Base-by-base conservation (phyloP, 1,140 invertebrate species). In the Zophobas morio region DNA sequence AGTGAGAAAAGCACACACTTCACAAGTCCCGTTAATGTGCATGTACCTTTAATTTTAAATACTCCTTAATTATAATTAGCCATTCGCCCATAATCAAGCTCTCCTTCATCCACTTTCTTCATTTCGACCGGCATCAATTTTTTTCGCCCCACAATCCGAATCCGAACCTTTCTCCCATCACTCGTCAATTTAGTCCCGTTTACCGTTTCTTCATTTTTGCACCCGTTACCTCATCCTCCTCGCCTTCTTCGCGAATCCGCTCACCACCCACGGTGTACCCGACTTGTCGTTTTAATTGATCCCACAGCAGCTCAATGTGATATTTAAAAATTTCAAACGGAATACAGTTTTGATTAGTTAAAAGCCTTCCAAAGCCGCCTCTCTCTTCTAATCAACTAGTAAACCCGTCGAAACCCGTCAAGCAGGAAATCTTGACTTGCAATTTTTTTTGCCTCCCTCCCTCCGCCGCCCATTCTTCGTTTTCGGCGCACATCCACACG, bases 401-500 rank as follows among this genome's bases (percentile, higher is more conserved):
- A n/a, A 63, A 75, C 73, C 2, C 37, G 46, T n/a, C 34, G 47
- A 71, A 56, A 73, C 70, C 76, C 70, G 70, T 77, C 76, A 74
- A 77, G 70, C 70, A 74, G 76, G 70, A 73, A 77, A 77, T 73
- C 54, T 73, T 42, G 37, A 60, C 70, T 35, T 73, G 54, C 54
- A 74, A 66, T 53, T 63, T 71, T 51, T 54, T 57, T 71, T 37
- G 39, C 35, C 63, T 37, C 42, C 42, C 42, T 46, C 42, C 42
- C 42, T 46, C 42, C 6, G 2, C 42, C 42, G 2, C 20, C n/a
- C 20, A 2, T 1, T 6, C 49, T 51, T n/a, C 1, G 5, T 51
- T n/a, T 76, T 76, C 66, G 35, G 3, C 57, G 37, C 57, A 60
- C 33, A 34, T 32, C 40, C 56, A 40, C 53, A 46, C 6, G 36